Evolutionary conservation across 2,113 vertebrate genomes (phyloP).

Genomic region (Cephalopholis sonnerati): DNA sequence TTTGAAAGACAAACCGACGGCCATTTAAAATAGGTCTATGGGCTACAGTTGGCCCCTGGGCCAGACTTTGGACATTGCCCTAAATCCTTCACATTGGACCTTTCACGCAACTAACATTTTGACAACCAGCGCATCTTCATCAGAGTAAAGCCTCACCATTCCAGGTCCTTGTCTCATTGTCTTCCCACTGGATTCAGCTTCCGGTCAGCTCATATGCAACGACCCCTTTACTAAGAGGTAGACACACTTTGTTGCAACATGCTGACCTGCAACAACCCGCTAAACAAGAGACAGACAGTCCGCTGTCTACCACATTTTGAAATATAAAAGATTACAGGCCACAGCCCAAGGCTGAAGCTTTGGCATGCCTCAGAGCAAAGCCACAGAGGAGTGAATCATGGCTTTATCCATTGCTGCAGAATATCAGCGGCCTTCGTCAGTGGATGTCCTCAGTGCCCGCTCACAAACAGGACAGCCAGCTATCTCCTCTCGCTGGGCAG

Average conservation of each 20-base stretch:
- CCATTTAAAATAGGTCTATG: no score
- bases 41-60: no score
- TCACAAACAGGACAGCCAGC: slow-evolving; percentile 38
- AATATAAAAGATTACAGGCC: slow-evolving; percentile 34
- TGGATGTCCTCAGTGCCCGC: slow-evolving; percentile 41
- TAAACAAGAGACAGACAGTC: slow-evolving; percentile 1
- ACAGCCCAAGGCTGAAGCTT: slow-evolving; percentile 20
- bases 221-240: no score
- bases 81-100: no score
- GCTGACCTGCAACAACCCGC: neutral
- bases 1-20: no score
- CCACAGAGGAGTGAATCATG: slow-evolving; percentile 43
- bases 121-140: neutral
- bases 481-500: slow-evolving; percentile 24
- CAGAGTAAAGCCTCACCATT: neutral
- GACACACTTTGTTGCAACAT: neutral
- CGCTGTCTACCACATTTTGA: slow-evolving; percentile 1
- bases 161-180: neutral
- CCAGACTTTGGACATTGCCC: no score
- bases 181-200: neutral
- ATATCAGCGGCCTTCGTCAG: slow-evolving; percentile 51
- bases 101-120: neutral
- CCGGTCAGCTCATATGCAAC: neutral
- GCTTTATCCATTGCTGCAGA: slow-evolving; percentile 44
- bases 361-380: slow-evolving; percentile 22